These are phyloP conservation scores for Eulemur albifrons DNA, from an alignment of 2,797 vertebrate species.

Conservation along the genomic window DNA sequence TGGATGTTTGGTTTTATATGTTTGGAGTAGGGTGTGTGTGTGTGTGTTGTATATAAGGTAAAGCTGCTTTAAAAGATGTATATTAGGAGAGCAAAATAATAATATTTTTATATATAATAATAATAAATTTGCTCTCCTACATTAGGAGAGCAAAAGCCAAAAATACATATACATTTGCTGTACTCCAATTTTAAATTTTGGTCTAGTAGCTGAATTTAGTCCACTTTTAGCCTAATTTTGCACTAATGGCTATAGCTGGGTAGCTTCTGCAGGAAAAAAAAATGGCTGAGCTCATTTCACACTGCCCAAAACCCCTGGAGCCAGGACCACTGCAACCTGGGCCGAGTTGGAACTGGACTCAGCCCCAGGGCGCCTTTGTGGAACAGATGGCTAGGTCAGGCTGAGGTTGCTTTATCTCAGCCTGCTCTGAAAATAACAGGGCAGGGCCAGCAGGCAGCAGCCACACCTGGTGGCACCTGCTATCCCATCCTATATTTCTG, in stretches of 20 bases:
- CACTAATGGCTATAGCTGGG: neutral
- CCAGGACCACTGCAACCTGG: neutral
- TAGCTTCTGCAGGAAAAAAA: neutral
- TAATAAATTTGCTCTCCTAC: too few species aligned
- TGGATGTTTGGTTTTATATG: neutral
- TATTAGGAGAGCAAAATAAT: neutral
- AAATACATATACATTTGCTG: neutral
- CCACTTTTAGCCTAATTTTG: neutral
- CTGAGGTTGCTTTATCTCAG: neutral
- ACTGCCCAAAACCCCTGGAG: too few species aligned
- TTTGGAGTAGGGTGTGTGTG: neutral
- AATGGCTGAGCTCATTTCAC: neutral
- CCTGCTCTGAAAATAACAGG: neutral
- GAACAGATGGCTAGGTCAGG: neutral
- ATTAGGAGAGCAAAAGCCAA: neutral
- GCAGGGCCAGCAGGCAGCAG: neutral
- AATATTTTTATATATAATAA: too few species aligned
- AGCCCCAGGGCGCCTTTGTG: neutral
- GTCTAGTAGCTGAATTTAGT: neutral
- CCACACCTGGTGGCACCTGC: neutral
- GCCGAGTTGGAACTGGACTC: neutral
- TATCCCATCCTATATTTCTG: fast-evolving
- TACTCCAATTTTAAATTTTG: neutral
- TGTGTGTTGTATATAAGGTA: neutral
- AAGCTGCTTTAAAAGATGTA: neutral